Percentiles rank a stretch among this genome's conserved stretches.
phyloP scores from a whole-genome alignment of 2,888 invertebrate genomes.

The Phaonia tiefii region DNA sequence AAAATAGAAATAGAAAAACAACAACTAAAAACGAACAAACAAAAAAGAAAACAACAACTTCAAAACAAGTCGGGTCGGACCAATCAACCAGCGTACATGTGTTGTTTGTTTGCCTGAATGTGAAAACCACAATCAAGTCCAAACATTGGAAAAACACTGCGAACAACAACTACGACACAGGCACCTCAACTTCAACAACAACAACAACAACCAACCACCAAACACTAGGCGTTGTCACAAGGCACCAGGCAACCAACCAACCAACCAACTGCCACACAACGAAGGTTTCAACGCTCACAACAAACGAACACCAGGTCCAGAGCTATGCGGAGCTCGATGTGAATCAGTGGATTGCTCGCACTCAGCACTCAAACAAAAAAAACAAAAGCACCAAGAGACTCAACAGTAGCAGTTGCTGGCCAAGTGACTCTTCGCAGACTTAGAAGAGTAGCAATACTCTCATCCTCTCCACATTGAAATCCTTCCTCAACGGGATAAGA shows the following conservation, averaged over 20 bases:
- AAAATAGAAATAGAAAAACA: slow-evolving; percentile 35
- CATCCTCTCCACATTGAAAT: no score
- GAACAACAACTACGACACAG: background rate
- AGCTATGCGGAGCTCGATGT: slow-evolving; percentile 69
- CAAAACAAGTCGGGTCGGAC: slow-evolving; percentile 53
- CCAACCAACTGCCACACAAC: slow-evolving; percentile 45
- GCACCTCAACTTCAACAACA: slow-evolving; percentile 10
- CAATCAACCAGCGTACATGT: no score
- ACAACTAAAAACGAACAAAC: slow-evolving; percentile 18
- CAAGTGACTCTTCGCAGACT: background rate
- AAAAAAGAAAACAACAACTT: slow-evolving; percentile 5
- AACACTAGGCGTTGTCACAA: slow-evolving; percentile 18
- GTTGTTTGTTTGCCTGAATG: no score
- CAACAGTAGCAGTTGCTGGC: no score
- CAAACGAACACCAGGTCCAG: slow-evolving; percentile 64
- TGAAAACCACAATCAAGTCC: slow-evolving; percentile 14
- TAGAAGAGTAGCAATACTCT: no score
- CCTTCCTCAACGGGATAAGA: no score
- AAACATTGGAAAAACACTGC: slow-evolving; percentile 24
- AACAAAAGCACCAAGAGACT: background rate
- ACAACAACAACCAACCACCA: background rate
- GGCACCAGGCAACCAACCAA: background rate
- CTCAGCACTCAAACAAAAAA: slow-evolving; percentile 66
- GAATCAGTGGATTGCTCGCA: slow-evolving; percentile 68
- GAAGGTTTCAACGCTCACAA: slow-evolving; percentile 62